Evolutionary conservation across 2,888 invertebrate species (phyloP).

Genomic region (Acholoe squamosa): DNA sequence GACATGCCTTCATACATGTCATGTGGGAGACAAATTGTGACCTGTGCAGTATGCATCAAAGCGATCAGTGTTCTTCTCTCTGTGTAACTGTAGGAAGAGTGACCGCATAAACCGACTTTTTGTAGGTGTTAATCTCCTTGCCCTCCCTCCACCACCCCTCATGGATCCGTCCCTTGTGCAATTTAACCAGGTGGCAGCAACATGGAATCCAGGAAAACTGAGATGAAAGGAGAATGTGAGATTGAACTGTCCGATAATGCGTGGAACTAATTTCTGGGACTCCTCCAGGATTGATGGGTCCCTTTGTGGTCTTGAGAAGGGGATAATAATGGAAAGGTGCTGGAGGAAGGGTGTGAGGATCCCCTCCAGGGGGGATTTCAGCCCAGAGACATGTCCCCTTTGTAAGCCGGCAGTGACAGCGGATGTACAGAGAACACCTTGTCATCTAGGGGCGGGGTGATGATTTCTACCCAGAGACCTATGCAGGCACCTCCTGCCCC

Average conservation of each 20-base stretch:
- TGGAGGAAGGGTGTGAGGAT: background rate
- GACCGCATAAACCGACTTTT: no score
- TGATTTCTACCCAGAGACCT: slow-evolving; percentile 6
- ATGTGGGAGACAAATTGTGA: no score
- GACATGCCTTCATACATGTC: no score
- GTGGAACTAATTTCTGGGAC: background rate
- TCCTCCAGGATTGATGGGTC: background rate
- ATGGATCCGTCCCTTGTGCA: no score
- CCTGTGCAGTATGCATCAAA: no score
- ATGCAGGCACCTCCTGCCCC: background rate
- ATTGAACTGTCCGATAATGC: background rate
- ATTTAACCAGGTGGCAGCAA: no score
- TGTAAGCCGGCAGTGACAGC: slow-evolving; percentile 45
- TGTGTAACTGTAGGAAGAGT: no score
- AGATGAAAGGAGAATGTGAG: background rate
- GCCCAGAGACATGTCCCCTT: slow-evolving; percentile 29
- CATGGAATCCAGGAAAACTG: no score
- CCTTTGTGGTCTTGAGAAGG: background rate
- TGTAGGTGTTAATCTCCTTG: no score
- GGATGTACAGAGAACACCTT: no score
- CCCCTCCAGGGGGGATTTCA: background rate
- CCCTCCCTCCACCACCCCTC: no score
- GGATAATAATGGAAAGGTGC: background rate
- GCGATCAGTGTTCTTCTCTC: no score
- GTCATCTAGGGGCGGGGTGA: background rate